Evolutionary conservation across 2,888 invertebrate genomes (phyloP), one percentile per base, ranked within the genome.

Genomic region (Patella depressa): DNA sequence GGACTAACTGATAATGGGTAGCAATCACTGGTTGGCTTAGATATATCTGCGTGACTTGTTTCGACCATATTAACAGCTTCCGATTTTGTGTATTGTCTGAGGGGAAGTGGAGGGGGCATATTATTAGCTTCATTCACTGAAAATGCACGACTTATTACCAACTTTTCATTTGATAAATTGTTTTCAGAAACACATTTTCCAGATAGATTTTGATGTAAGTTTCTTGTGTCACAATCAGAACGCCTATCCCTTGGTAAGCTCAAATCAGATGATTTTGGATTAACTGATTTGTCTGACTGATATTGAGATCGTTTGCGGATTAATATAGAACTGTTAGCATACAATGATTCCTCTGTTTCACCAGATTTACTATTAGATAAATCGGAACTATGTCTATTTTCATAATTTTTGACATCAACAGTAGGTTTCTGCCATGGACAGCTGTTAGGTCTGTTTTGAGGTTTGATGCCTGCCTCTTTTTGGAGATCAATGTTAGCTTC

Each of bases 311-410:
- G 79, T 78, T 87, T 87, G 24, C 83, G 78, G 53, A 86, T 79
- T 53, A 87, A 77, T 53, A 87, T 83, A 71, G 85, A 85, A 54
- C 85, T 86, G 80, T 87, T 87, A 53, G 86, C 87, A 79, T 87
- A 87, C 19, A 87, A 80, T 73, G 84, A 84, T n/a, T 81, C 80
- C 59, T 78, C 78, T 12, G 57, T 76, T 53, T 71, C 71, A 17
- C 11, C 53, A 1, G 54, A 45, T 17, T 45, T 55, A 14, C 7
- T 45, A 34, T 76, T 71, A 15, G 29, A 54, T 29, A 54, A 45
- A 7, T 76, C 71, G 54, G 76, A 76, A 45, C 57, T 71, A 72
- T 76, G 70, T 29, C 54, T 17, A 19, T 72, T 71, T 19, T 75
- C 71, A 29, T 53, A 34, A 3, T 53, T 34, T 65, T 24, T 19